Base-by-base conservation (phyloP, 2,113 vertebrate species). In the Hemiscyllium ocellatum region DNA sequence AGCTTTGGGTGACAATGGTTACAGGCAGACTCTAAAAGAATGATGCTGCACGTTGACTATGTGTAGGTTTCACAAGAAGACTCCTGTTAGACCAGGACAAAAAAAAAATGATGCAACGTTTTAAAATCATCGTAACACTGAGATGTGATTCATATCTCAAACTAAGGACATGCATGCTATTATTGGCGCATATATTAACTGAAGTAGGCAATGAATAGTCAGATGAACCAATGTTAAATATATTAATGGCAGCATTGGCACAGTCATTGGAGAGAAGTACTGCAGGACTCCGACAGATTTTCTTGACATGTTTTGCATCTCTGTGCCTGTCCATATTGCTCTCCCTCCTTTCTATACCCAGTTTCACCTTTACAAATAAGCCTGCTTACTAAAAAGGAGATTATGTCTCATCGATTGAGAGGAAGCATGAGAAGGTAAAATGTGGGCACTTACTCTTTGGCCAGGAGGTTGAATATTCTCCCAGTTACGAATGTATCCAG, bases 121-220 rank as follows among this genome's bases (percentile, higher is more conserved):
- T 5, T 26, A 26, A 72, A 37, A 15, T 37, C 7, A 42, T 87
- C 0, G 47, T 52, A 87, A 87, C n/a, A 52, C 47, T 0, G 26
- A 42, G 4, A 4, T 42, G 42, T 50, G 83, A 50, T 24, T 50
- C 42, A 97, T 97, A 97, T 97, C 37, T 29, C n/a, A 66, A 96
- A 96, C 96, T 96, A 96, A 97, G 97, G 97, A 96, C 96, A 97
- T 96, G 97, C 96, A 96, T 96, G 97, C 96, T 97, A 96, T 68
- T 72, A 76, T 96, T 37, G 33, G n/a, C 12, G 19, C 80, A 83
- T 83, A 3, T 37, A 83, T 15, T 83, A 13, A 86, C 19, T 86
- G 83, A 22, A 50, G 5, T 20, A 26, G 10, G 20, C 24, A 4
- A 96, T 95, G 96, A 96, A 96, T 85, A 96, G 98, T 98, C 96